Evolutionary conservation across 2,888 invertebrate genomes (phyloP).

Genomic region (Drepanosiphum platanoidis): DNA sequence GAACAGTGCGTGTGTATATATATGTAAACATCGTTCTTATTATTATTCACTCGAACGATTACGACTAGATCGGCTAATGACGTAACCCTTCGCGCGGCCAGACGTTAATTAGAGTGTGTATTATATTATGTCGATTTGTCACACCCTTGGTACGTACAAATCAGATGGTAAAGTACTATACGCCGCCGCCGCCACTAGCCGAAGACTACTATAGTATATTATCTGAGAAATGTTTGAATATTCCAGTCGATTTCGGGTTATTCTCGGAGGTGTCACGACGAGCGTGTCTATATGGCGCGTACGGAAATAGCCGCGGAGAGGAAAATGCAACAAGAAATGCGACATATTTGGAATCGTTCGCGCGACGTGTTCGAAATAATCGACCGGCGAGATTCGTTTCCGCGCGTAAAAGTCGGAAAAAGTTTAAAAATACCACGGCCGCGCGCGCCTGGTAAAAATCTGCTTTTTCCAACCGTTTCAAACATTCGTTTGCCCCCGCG

Average conservation of each 20-base stretch:
- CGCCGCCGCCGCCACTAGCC: too few relatives aligned
- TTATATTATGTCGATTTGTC: slow-evolving; percentile 34
- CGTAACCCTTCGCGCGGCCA: slow-evolving; percentile 36
- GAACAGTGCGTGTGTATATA: slow-evolving; percentile 45
- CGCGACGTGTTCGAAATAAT: slow-evolving; percentile 25
- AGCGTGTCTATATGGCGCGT: slow-evolving; percentile 31
- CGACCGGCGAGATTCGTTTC: not conserved
- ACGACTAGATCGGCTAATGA: slow-evolving; percentile 53
- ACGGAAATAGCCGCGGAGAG: slow-evolving; percentile 38
- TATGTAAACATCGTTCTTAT: slow-evolving; percentile 14
- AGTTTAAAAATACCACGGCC: slow-evolving; percentile 44
- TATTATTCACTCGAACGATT: slow-evolving; percentile 60
- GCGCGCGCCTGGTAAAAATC: not conserved
- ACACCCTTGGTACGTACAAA: slow-evolving; percentile 12
- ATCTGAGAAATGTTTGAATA: not conserved
- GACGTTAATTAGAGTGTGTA: slow-evolving; percentile 45
- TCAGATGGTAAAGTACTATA: too few relatives aligned
- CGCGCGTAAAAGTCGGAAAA: not conserved
- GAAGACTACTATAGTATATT: slow-evolving; percentile 3
- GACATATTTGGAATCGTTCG: slow-evolving; percentile 41
- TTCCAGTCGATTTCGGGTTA: slow-evolving; percentile 12
- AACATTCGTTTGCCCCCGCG: not conserved
- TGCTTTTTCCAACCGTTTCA: not conserved
- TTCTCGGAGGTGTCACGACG: slow-evolving; percentile 23
- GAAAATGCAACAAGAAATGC: slow-evolving; percentile 18